phyloP scores from a whole-genome alignment of 2,797 vertebrate species.

The Lepus oiostolus region DNA sequence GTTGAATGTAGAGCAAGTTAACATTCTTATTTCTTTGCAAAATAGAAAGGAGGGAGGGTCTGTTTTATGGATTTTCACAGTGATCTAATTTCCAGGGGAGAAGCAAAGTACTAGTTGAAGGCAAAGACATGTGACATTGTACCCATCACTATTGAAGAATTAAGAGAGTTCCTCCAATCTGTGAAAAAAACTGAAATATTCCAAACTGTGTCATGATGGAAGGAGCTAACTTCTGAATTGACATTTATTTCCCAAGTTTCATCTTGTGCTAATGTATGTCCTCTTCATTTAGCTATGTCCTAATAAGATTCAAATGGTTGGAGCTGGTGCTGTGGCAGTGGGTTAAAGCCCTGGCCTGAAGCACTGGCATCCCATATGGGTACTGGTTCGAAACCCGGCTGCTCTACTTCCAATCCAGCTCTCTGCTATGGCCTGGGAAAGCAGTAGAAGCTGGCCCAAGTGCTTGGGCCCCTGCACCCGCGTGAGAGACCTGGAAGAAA shows the following conservation, averaged over 20 bases:
- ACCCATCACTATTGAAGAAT: background rate
- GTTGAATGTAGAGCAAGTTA: background rate
- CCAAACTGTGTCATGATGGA: background rate
- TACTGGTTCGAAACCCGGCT: too few species aligned
- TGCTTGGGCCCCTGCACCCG: too few species aligned
- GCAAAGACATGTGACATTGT: background rate
- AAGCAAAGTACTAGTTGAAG: background rate
- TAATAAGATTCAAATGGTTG: background rate
- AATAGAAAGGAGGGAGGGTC: background rate
- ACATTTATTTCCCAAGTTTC: background rate
- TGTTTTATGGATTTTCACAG: background rate
- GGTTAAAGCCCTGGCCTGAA: too few species aligned
- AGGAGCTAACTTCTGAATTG: background rate
- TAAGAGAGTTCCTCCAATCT: constrained; percentile 29
- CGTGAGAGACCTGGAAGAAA: too few species aligned
- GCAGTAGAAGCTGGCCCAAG: too few species aligned
- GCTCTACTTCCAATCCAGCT: too few species aligned
- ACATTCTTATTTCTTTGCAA: constrained; percentile 38
- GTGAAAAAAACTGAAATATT: background rate
- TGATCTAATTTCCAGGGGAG: background rate
- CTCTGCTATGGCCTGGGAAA: too few species aligned
- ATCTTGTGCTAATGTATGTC: background rate
- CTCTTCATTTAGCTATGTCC: background rate
- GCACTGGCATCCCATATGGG: too few species aligned
- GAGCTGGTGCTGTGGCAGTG: too few species aligned